phyloP scores from a whole-genome alignment of 2,888 invertebrate species.

The Rambutsinella grinnellia region DNA sequence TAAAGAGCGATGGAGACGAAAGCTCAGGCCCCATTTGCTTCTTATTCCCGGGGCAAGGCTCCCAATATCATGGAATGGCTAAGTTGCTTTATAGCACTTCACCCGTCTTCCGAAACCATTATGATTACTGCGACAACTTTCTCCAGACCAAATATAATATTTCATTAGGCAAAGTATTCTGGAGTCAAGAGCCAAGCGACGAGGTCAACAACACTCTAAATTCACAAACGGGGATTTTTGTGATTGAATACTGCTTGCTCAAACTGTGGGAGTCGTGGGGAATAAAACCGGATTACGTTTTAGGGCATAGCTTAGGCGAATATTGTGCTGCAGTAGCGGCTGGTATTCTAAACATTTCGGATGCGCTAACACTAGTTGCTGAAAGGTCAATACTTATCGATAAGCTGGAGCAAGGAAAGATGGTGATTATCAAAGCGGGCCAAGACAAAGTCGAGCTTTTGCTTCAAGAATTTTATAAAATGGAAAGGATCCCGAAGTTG shows the following conservation, averaged over 20 bases:
- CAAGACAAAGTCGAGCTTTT: not conserved
- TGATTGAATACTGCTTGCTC: conserved; percentile 24
- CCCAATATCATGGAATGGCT: conserved; percentile 39
- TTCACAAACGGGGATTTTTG: too few species aligned
- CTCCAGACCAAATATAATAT: too few species aligned
- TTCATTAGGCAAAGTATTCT: too few species aligned
- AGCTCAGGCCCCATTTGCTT: too few species aligned
- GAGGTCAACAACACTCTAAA: too few species aligned
- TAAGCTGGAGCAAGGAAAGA: conserved; percentile 26
- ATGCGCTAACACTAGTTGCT: conserved; percentile 37
- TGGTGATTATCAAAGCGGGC: conserved; percentile 38
- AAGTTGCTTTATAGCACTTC: conserved; percentile 18
- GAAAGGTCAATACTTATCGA: conserved; percentile 42
- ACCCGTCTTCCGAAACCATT: conserved; percentile 22
- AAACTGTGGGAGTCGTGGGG: conserved; percentile 46
- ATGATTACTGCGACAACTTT: conserved; percentile 22
- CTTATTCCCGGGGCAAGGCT: conserved; percentile 49
- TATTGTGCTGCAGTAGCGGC: conserved; percentile 48
- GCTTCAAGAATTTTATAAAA: conserved; percentile 9
- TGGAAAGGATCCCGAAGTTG: too few species aligned
- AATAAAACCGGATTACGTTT: conserved; percentile 33
- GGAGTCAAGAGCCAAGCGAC: too few species aligned
- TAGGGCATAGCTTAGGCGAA: conserved; percentile 48
- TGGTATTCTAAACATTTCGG: conserved; percentile 22
- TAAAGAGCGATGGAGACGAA: too few species aligned